These are phyloP conservation scores for Eulemur mongoz DNA, from an alignment of 2,797 vertebrate species.

Conservation along the genomic window DNA sequence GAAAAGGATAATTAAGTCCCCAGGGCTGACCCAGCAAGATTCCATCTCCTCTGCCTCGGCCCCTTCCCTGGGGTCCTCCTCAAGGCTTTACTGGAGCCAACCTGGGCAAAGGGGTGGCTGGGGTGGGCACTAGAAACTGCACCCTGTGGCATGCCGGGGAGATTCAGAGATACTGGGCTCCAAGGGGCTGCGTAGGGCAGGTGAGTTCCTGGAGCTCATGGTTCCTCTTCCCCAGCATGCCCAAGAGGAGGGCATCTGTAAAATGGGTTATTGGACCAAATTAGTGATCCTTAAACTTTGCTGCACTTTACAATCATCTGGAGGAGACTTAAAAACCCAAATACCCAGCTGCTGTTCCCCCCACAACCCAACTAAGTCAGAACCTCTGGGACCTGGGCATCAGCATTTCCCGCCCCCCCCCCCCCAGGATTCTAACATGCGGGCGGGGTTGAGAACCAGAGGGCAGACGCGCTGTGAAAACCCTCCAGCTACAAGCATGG, in stretches of 20 bases:
- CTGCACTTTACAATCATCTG: neutral
- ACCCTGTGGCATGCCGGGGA: neutral
- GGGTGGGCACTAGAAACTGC: neutral
- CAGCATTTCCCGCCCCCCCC: neutral
- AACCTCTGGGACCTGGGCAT: neutral
- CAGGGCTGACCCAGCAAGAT: neutral
- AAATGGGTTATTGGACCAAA: neutral
- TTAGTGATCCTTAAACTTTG: neutral
- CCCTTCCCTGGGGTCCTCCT: too few relatives aligned
- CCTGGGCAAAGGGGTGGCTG: neutral
- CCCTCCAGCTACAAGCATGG: neutral
- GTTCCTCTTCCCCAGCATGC: neutral
- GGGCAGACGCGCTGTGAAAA: accelerated
- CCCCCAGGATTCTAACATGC: neutral
- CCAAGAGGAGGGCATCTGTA: neutral
- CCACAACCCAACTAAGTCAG: neutral
- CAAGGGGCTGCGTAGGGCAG: neutral
- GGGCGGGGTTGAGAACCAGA: neutral
- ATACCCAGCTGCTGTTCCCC: neutral
- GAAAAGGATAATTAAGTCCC: slow-evolving; percentile 50
- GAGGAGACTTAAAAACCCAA: neutral
- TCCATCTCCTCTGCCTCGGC: neutral
- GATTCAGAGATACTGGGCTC: neutral
- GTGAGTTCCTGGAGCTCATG: neutral
- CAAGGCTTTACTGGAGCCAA: neutral